Evolutionary conservation across 2,113 vertebrate genomes (phyloP), one percentile per base, ranked within the genome.

Genomic region (Ochotona curzoniae): DNA sequence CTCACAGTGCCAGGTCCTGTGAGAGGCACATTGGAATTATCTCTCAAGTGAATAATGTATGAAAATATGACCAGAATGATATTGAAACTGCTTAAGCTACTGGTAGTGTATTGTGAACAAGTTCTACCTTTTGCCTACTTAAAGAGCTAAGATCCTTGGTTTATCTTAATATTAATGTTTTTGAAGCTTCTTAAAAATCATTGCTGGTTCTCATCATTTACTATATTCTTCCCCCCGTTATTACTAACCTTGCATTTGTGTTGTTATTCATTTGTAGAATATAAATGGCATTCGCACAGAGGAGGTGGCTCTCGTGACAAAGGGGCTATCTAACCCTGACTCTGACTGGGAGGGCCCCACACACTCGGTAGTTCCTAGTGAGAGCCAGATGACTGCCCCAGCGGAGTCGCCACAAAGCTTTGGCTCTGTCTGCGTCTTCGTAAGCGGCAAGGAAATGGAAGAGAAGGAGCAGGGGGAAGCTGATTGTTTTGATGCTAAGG

Each of bases 211-310:
- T 96, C 73, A 84, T 73, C 70, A 32, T 86, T 95, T 35, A 28
- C 28, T 49, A 0, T 66, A 21, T 87, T 83, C 38, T 92, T 93
- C 90, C 69, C 91, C 82, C 54, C 54, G 15, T 90, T 96, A 71
- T 96, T 97, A 92, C 96, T 98, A 98, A 98, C 86, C 60, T 97
- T 96, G 89, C 97, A 91, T 97, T 97, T 98, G 95, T 98, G 84
- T 98, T 98, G 97, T 98, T 93, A 0, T 98, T 98, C 97, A 94
- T 97, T 98, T 98, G 97, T 98, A 98, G 98, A 98, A 69, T 95
- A 76, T 97, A 97, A 96, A 97, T 97, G 97, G 87, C 97, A 97
- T 96, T 98, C 93, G 95, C 94, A 96, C 93, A 95, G 97, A 98
- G 97, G 98, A 97, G 97, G 96, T 96, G 97, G 97, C 98, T 97